Evolutionary conservation across 2,797 vertebrate genomes (phyloP).

Genomic region (Capromys pilorides): DNA sequence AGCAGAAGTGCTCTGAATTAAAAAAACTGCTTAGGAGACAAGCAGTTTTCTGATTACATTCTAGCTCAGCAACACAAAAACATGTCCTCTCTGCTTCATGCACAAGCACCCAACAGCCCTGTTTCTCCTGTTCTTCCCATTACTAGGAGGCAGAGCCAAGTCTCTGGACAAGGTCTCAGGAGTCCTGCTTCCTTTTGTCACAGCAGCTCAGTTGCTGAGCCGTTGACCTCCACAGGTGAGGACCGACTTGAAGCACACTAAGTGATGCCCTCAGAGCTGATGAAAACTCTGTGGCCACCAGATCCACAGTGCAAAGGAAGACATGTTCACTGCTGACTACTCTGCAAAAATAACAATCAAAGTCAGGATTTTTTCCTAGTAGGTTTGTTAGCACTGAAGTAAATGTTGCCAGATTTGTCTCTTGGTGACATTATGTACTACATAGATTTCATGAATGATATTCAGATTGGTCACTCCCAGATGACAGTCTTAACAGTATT

Average conservation of each 20-base stretch:
- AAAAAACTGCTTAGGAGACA: background rate
- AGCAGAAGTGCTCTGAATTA: background rate
- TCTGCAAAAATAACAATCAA: background rate
- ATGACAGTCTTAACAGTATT: background rate
- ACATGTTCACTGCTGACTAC: slow-evolving; percentile 7
- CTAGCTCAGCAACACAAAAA: slow-evolving; percentile 72
- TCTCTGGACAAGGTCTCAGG: background rate
- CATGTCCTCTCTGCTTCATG: slow-evolving; percentile 67
- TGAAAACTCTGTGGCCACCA: slow-evolving; percentile 4
- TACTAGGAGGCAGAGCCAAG: background rate
- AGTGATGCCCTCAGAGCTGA: slow-evolving; percentile 15
- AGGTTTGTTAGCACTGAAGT: background rate
- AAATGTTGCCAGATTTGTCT: background rate
- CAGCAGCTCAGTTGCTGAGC: background rate
- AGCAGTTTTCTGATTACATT: slow-evolving; percentile 71
- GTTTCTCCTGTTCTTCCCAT: slow-evolving; percentile 57
- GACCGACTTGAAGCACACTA: background rate
- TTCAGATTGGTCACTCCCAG: background rate
- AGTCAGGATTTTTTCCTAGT: background rate
- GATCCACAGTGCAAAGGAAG: background rate
- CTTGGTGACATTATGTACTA: background rate
- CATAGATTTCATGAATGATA: background rate
- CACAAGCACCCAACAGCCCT: slow-evolving; percentile 63
- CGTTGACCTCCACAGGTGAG: background rate
- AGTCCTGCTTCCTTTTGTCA: background rate